Base-by-base conservation (phyloP, 2,113 vertebrate genomes). In the Numida meleagris region DNA sequence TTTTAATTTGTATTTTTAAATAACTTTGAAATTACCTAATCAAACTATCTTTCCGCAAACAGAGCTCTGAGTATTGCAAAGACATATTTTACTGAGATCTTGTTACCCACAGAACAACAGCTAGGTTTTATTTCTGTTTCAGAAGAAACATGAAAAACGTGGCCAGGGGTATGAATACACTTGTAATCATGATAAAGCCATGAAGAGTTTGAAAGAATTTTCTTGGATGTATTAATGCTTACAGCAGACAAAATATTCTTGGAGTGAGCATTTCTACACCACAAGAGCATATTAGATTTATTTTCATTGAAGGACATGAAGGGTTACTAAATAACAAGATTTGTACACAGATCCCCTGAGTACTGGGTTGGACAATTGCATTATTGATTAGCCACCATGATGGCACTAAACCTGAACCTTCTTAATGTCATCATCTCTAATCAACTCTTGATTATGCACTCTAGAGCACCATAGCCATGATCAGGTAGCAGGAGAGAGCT, bases 301-400 rank as follows among this genome's bases (percentile, higher is more conserved):
- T 89, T 96, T 96, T 78, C 46, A 68, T 63, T 73, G 51, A 34
- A 81, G 78, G 55, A n/a, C 21, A 58, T 62, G 63, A 94, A 45
- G 72, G 65, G 43, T 88, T 89, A 85, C 78, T 80, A 96, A 94
- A 95, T 91, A 94, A 81, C 42, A 82, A 82, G 73, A 75, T 89
- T 95, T 93, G 82, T 84, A 91, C 46, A 90, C 34, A 88, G 29
- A 85, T 73, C 45, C 67, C 46, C 61, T 61, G 63, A 82, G 59
- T 62, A 71, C 38, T 42, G 76, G 33, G 63, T 72, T 93, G 77
- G 42, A 90, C 90, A 95, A 90, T 87, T 29, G 5, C 43, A 33
- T 88, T 91, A 93, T 82, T 94, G 91, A 95, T 65, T 94, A 31
- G 51, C 81, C 86, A 95, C 93, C 84, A 92, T 91, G 86, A 94